Conservation (phyloP, 2,113 vertebrate species). For the Corythoichthys haematopterus region DNA sequence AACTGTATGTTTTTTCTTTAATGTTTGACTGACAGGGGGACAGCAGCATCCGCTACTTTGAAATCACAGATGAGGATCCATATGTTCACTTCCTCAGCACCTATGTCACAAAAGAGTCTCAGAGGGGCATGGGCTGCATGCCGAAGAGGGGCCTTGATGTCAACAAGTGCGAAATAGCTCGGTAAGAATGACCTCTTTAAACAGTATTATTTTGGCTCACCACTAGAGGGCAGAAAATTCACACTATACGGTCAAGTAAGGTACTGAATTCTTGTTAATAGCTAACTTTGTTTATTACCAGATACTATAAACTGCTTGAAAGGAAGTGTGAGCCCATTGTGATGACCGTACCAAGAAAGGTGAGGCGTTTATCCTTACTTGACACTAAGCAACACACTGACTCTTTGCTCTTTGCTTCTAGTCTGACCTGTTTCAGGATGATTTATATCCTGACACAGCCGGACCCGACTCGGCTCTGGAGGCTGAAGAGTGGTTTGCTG, state of each 20-base stretch:
- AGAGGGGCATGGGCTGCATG: constrained; percentile 99
- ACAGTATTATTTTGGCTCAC: constrained; percentile 12
- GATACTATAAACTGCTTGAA: constrained; percentile 96
- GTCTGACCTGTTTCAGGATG: constrained; percentile 98
- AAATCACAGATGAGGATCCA: constrained; percentile 91
- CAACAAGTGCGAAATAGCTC: constrained; percentile 97
- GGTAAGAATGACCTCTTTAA: constrained; percentile 65
- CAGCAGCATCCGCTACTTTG: constrained; percentile 98
- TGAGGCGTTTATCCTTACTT: constrained; percentile 57
- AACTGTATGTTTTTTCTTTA: constrained; percentile 9
- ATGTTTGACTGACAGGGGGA: constrained; percentile 77
- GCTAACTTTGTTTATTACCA: constrained; percentile 56
- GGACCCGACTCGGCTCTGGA: constrained; percentile 88
- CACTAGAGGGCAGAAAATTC: constrained; percentile 56
- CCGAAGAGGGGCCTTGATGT: constrained; percentile 94
- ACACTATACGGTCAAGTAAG: background rate
- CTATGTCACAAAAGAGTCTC: constrained; percentile 92
- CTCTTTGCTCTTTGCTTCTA: constrained; percentile 43
- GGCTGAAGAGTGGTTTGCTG: constrained; percentile 94
- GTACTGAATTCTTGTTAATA: constrained; percentile 3
- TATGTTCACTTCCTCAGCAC: constrained; percentile 96
- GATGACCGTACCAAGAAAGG: constrained; percentile 98
- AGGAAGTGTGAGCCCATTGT: constrained; percentile 95
- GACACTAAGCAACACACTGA: constrained; percentile 7
- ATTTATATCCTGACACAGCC: constrained; percentile 91